Base-by-base conservation (phyloP, 2,888 invertebrate genomes). In the Chaitophorus viminalis region DNA sequence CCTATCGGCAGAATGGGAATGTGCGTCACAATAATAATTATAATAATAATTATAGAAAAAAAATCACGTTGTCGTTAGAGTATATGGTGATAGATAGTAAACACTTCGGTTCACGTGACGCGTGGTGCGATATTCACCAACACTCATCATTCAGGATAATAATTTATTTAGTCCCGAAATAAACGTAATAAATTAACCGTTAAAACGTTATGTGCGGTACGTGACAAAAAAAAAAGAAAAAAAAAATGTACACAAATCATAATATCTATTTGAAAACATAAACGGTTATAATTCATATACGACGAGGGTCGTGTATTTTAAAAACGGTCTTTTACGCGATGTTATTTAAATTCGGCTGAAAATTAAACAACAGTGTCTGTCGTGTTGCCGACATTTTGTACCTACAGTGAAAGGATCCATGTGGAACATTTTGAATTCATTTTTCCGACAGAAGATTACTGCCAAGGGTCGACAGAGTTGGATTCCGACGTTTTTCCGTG, bases 111-210 rank as follows among this genome's bases (percentile, higher is more conserved):
- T 68, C n/a, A 68, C 68, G 68, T 6, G 68, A 68, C 25, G 6
- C 29, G 68, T 5, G 68, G 17, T 9, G 25, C 9, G 11, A 25
- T n/a, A 46, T n/a, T 68, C 3, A 68, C 68, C 68, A 29, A 60
- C 54, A 54, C 21, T 60, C 60, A 25, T 60, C 60, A 18, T 8
- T 60, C 60, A 60, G 21, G 8, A 60, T 25, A 60, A 17, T n/a
- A 2, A 52, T 8, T 36, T 5, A 6, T 46, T 46, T 46, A 29
- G 52, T 77, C 77, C 52, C 52, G 31, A 77, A 77, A 77, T 77
- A 54, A 77, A 77, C 76, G 76, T 46, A 46, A 76, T 76, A 76
- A 76, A 76, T 76, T 46, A 46, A 46, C 14, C 75, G n/a, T 76
- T 76, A 46, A 76, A 76, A 76, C 46, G 46, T 46, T 46, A 76